Percentiles rank a stretch among this genome's conserved stretches.
phyloP scores from a whole-genome alignment of 1,140 invertebrate species.

The Intoshia linei region DNA sequence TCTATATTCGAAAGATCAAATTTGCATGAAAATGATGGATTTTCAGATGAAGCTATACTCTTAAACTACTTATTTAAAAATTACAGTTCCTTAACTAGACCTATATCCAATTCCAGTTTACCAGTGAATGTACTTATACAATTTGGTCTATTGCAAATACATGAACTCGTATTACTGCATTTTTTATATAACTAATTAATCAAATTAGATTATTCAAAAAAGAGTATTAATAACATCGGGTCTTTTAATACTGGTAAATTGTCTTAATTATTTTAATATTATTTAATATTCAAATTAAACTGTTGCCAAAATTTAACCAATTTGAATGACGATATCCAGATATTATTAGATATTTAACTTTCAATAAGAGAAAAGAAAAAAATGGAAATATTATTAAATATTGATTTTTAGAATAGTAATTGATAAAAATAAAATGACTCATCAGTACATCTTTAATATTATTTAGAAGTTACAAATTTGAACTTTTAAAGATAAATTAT shows the following conservation, averaged over 20 bases:
- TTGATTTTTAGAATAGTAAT: not conserved
- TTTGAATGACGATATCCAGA: not conserved
- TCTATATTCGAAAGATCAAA: too few relatives aligned
- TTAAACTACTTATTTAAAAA: slow-evolving; percentile 4
- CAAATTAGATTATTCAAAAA: slow-evolving; percentile 5
- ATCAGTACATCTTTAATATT: too few relatives aligned
- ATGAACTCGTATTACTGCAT: too few relatives aligned
- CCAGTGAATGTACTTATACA: slow-evolving; percentile 5
- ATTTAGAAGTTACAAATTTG: too few relatives aligned
- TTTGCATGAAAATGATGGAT: too few relatives aligned
- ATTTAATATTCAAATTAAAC: too few relatives aligned
- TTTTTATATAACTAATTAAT: too few relatives aligned
- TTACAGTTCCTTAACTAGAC: slow-evolving; percentile 7
- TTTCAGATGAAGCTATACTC: slow-evolving; percentile 6
- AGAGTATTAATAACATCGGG: slow-evolving; percentile 5
- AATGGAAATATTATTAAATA: not conserved
- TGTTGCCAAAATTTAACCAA: not conserved
- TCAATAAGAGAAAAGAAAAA: not conserved
- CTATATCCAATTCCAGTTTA: slow-evolving; percentile 4
- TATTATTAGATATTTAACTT: not conserved
- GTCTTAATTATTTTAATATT: not conserved
- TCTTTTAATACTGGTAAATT: slow-evolving; percentile 5
- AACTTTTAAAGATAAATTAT: too few relatives aligned
- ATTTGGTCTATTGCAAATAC: slow-evolving; percentile 4
- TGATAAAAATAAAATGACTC: too few relatives aligned